Conservation (phyloP, 2,113 vertebrate genomes). For the Psettodes erumei region DNA sequence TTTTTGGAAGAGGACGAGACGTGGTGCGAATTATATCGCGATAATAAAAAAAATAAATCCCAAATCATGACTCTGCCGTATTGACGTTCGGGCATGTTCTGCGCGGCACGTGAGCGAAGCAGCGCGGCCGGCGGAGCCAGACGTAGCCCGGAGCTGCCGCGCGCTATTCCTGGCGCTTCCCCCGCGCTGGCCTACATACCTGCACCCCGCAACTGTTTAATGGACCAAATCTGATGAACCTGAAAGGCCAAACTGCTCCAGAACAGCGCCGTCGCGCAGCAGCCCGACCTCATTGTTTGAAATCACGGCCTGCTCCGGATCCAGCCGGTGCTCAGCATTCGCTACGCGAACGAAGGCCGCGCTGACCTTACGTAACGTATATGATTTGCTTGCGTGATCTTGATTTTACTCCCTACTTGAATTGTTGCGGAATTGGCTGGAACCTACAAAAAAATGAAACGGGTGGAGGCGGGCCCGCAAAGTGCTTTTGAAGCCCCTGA, state of each 20-base stretch:
- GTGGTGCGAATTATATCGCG: background rate
- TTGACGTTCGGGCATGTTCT: background rate
- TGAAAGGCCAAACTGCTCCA: conserved; percentile 33
- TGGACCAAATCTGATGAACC: conserved; percentile 34
- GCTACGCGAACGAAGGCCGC: too few relatives aligned
- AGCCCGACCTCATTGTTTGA: conserved; percentile 8
- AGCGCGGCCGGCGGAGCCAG: background rate
- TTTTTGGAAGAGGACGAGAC: background rate
- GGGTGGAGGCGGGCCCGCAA: conserved; percentile 37
- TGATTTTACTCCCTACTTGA: too few relatives aligned
- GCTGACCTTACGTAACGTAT: too few relatives aligned
- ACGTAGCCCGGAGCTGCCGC: conserved; percentile 32
- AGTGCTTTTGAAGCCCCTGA: conserved; percentile 62
- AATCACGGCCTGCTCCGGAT: background rate
- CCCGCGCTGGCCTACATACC: conserved; percentile 50
- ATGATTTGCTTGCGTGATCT: too few relatives aligned
- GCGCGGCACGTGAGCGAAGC: background rate
- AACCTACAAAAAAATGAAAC: conserved; percentile 46
- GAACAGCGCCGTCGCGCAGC: conserved; percentile 10
- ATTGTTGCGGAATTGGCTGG: too few relatives aligned
- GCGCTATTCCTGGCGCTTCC: conserved; percentile 41
- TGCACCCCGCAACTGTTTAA: conserved; percentile 28
- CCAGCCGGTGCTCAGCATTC: background rate
- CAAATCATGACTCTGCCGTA: background rate
- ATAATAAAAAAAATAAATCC: background rate